Base-by-base conservation (phyloP, 2,797 vertebrate genomes). In the Erethizon dorsatum region DNA sequence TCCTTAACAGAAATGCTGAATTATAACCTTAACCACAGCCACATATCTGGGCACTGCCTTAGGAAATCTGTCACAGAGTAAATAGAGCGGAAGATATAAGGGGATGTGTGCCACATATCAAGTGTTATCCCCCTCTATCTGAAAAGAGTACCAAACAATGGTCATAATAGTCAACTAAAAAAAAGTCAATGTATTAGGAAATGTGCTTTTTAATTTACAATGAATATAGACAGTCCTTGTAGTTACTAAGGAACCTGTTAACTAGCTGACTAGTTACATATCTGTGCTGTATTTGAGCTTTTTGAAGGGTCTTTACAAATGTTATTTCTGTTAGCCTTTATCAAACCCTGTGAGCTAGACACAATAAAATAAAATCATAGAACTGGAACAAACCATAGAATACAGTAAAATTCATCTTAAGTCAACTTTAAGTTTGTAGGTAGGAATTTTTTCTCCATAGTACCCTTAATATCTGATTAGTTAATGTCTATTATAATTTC, bases 1-100 rank as follows among this genome's bases (percentile, higher is more conserved):
- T 92, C 87, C 50, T 57, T 98, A 93, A 96, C 56, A 69, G 91
- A 91, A 94, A 95, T 87, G 63, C 37, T 96, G 50, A 91, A 63
- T 91, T 91, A 93, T 79, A 97, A 87, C 79, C 90, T 95, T 95
- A 92, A 59, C 56, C 79, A 92, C 12, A 94, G 67, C 47, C 94
- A 83, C 28, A 75, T 52, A 50, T 88, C 71, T 93, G 84, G 92
- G 61, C 47, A 92, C 41, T 52, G 31, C 75, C 89, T 96, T 93
- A 90, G 28, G 69, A 95, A 96, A 92, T 67, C 56, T 91, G 69
- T 87, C 85, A 93, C 6, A 85, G 52, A 93, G 75, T 86, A 96
- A 92, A 88, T 24, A 50, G 63, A 92, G 47, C 88, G 11, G 79
- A 91, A 92, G n/a, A 94, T 91, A 95, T 41, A 52, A 26, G 22